Percentiles rank a stretch among this genome's conserved stretches.
Evolutionary conservation across 2,888 invertebrate genomes (phyloP).

Genomic region (Archips xylosteana): DNA sequence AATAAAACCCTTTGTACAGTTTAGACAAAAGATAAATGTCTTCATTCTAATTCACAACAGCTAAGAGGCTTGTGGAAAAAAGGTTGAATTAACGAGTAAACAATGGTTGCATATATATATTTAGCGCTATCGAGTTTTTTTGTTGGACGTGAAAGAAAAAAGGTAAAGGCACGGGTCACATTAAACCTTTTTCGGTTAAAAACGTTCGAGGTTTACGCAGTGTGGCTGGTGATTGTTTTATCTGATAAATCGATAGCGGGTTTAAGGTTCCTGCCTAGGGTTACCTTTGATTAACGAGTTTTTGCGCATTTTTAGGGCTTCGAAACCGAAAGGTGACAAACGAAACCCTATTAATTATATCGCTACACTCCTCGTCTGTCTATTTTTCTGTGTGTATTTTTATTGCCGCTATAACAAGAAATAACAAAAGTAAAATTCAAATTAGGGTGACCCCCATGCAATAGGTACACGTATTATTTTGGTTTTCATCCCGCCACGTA

Average conservation of each 20-base stretch:
- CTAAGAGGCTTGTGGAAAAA: conserved; percentile 57
- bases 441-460: too few relatives aligned
- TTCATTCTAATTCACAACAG: conserved; percentile 57
- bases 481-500: too few relatives aligned
- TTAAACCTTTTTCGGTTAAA: conserved; percentile 28
- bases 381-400: too few relatives aligned
- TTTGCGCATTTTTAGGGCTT: too few relatives aligned
- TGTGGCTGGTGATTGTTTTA: conserved; percentile 28
- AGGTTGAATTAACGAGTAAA: conserved; percentile 31
- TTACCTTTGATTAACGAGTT: not conserved
- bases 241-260: conserved; percentile 14
- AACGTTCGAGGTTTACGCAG: conserved; percentile 26
- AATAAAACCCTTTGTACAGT: conserved; percentile 47
- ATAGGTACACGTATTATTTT: too few relatives aligned
- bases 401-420: too few relatives aligned
- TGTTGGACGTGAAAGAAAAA: conserved; percentile 15
- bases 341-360: too few relatives aligned
- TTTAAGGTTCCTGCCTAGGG: not conserved
- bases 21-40: conserved; percentile 59
- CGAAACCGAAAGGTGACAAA: too few relatives aligned
- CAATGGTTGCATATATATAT: conserved; percentile 31
- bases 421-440: too few relatives aligned
- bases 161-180: conserved; percentile 8
- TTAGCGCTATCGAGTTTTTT: conserved; percentile 21
- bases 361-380: too few relatives aligned